Base-by-base conservation (phyloP, 2,888 invertebrate genomes). In the Taphrorychus bicolor region DNA sequence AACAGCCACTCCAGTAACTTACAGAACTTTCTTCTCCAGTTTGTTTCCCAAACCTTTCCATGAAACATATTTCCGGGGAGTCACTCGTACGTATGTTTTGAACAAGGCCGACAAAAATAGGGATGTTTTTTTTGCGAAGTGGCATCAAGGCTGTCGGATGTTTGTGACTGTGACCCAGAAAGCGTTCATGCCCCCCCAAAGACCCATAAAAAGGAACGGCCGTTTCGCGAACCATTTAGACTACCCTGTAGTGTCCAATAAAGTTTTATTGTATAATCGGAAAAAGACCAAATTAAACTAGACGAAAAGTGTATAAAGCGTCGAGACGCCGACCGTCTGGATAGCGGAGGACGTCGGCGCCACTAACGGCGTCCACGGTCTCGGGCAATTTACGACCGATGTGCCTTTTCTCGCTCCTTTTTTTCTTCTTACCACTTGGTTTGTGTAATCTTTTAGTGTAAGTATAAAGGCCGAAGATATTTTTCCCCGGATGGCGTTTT, bases 311-410 rank as follows among this genome's bases (percentile, higher is more conserved):
- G 48, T 59, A 65, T 53, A 45, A 45, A 66, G 58, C 74, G 76
- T 76, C 77, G 75, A 76, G 80, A 78, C 80, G 80, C 75, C 79
- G 71, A 78, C 74, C 79, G 78, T 77, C 78, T 73, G 73, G 72
- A 70, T 66, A 72, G 59, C 67, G 68, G 71, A 71, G 71, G 69
- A 64, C 64, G 63, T 72, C 71, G 74, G 73, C 74, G 73, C 74
- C 75, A 71, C 62, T 59, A 71, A 62, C 68, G 72, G 69, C 73
- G 70, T 68, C 71, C 72, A 59, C 69, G 64, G 68, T 67, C 71
- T 71, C 71, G 51, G 62, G 69, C 69, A 68, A 70, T 73, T 73
- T 72, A 73, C 70, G 71, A 72, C 69, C 71, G 70, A 69, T 68
- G 58, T 65, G 59, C 65, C 71, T 70, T 62, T 67, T 58, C 62